Percentiles rank a stretch among this genome's conserved stretches.
Conservation (phyloP, 2,797 vertebrate genomes). For the Aeoliscus strigatus region DNA sequence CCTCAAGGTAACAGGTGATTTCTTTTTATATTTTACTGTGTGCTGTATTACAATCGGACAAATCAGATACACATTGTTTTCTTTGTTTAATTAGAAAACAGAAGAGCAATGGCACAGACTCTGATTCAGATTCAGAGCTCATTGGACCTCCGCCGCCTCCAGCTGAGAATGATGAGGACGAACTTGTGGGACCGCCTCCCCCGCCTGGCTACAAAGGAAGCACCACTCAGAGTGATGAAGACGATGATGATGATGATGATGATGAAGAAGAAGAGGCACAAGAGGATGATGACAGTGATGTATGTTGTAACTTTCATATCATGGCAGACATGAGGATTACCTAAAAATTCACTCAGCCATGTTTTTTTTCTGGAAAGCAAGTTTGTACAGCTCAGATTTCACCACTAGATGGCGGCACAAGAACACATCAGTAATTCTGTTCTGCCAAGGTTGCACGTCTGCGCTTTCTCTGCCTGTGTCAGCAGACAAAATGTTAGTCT, state of each 20-base stretch:
- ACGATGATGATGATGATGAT: slow-evolving; percentile 65
- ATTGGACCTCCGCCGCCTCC: slow-evolving; percentile 77
- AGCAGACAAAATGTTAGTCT: not conserved
- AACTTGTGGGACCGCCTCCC: slow-evolving; percentile 77
- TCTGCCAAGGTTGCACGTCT: not conserved
- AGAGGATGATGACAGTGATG: slow-evolving; percentile 71
- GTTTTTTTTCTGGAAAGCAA: slow-evolving; percentile 1
- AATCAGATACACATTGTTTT: not conserved
- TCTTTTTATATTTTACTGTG: not conserved
- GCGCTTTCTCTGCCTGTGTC: not conserved
- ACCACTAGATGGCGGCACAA: slow-evolving; percentile 67
- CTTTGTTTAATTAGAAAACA: slow-evolving; percentile 42
- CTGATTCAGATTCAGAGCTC: slow-evolving; percentile 76
- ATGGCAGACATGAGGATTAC: too few species aligned
- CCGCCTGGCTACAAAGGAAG: slow-evolving; percentile 75
- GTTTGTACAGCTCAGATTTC: slow-evolving; percentile 2
- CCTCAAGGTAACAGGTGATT: slow-evolving; percentile 66
- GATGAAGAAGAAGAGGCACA: slow-evolving; percentile 27
- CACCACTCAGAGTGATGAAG: slow-evolving; percentile 67
- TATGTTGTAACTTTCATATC: slow-evolving; percentile 33
- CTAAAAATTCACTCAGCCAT: too few species aligned
- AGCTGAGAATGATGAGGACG: slow-evolving; percentile 53
- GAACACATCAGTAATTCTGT: slow-evolving; percentile 2
- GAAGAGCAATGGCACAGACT: slow-evolving; percentile 64
- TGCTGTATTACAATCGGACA: too few species aligned